Evolutionary conservation across 2,797 vertebrate genomes (phyloP).

Genomic region (Gorsachius magnificus): DNA sequence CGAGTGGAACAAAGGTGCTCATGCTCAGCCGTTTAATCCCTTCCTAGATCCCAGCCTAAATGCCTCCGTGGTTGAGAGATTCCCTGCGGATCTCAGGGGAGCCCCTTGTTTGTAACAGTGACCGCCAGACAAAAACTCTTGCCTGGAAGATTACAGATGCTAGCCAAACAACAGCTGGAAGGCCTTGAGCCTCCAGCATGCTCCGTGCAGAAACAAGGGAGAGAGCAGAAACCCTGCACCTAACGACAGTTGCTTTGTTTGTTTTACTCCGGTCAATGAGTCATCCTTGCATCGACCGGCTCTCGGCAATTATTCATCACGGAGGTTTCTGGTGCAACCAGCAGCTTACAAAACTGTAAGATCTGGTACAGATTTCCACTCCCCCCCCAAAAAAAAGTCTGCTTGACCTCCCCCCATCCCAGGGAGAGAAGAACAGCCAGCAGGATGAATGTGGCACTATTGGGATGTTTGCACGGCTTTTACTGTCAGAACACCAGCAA

Average conservation of each 20-base stretch:
- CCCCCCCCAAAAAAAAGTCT: not conserved
- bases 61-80: not conserved
- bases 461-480: not conserved
- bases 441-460: not conserved
- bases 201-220: not conserved
- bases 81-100: constrained; percentile 18
- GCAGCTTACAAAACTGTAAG: not conserved
- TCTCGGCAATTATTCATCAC: not conserved
- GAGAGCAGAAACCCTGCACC: constrained; percentile 28
- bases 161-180: constrained; percentile 61
- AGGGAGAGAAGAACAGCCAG: not conserved
- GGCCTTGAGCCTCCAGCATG: not conserved
- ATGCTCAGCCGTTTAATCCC: not conserved
- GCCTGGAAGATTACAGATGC: constrained; percentile 8
- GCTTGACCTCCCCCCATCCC: rapidly evolving
- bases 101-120: not conserved
- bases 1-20: constrained; percentile 11
- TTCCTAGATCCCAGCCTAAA: constrained; percentile 15
- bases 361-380: not conserved
- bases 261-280: constrained; percentile 47
- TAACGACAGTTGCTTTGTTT: constrained; percentile 67
- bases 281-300: not conserved
- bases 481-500: not conserved
- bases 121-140: not conserved
- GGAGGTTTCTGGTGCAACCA: constrained; percentile 28